Conservation (phyloP, 2,113 vertebrate species). For the Hippocampus zosterae region DNA sequence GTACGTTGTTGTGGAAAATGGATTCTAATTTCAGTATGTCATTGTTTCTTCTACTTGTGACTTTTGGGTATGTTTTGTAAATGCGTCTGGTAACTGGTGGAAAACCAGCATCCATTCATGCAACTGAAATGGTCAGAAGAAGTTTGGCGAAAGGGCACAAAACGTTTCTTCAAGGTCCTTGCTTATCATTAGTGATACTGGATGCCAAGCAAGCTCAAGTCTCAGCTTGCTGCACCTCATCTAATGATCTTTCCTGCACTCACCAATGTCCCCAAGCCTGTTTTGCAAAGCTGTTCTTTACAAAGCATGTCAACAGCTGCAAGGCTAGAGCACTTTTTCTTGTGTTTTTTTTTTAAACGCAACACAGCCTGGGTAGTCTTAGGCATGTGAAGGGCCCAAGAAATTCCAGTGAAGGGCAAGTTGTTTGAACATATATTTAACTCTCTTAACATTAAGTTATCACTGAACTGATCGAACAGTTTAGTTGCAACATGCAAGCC, state of each 20-base stretch:
- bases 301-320: background rate
- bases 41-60: background rate
- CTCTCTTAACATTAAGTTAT: too few relatives aligned
- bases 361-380: background rate
- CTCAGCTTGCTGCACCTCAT: conserved; percentile 22
- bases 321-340: background rate
- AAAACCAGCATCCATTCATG: too few relatives aligned
- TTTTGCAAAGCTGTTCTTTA: conserved; percentile 27
- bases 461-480: too few relatives aligned
- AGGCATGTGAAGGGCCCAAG: background rate
- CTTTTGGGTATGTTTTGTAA: background rate
- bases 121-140: too few relatives aligned
- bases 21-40: background rate
- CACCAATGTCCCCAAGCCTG: conserved; percentile 26
- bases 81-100: too few relatives aligned
- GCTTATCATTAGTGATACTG: conserved; percentile 14
- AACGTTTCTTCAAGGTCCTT: background rate
- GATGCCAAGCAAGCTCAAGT: conserved; percentile 17
- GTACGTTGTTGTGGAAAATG: too few relatives aligned
- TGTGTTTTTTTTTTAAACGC: background rate
- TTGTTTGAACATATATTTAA: too few relatives aligned
- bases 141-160: background rate
- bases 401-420: background rate
- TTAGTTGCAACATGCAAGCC: too few relatives aligned
- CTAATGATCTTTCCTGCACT: conserved; percentile 10